Evolutionary conservation across 2,797 vertebrate genomes (phyloP).

Genomic region (Coendou prehensilis): DNA sequence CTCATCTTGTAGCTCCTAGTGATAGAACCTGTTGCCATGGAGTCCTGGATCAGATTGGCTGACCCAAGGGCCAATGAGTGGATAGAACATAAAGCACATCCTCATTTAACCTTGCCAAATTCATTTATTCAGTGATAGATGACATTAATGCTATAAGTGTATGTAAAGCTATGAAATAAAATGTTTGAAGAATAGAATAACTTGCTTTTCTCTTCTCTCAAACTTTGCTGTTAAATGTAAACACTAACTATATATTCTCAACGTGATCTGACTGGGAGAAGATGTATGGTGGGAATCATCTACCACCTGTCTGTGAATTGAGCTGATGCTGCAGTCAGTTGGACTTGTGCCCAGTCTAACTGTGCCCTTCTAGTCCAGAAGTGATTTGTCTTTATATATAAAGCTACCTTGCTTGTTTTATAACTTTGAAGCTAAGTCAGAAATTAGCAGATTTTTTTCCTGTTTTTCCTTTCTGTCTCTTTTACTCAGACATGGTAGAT

Average conservation of each 20-base stretch:
- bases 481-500: slow-evolving; percentile 54
- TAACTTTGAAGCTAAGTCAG: slow-evolving; percentile 60
- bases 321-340: slow-evolving; percentile 32
- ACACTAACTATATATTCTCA: slow-evolving; percentile 48
- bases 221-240: slow-evolving; percentile 59
- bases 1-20: slow-evolving; percentile 92
- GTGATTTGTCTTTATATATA: slow-evolving; percentile 51
- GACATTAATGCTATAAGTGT: slow-evolving; percentile 54
- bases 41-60: slow-evolving; percentile 93
- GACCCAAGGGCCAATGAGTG: slow-evolving; percentile 92
- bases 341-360: slow-evolving; percentile 48
- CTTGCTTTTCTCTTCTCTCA: neutral
- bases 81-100: slow-evolving; percentile 82
- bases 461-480: neutral
- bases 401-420: slow-evolving; percentile 50
- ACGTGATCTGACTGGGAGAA: slow-evolving; percentile 40
- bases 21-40: slow-evolving; percentile 97
- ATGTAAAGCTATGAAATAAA: slow-evolving; percentile 63
- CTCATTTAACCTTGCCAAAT: slow-evolving; percentile 84
- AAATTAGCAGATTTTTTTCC: slow-evolving; percentile 58
- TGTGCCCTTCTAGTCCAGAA: neutral
- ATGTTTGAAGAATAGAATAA: slow-evolving; percentile 10
- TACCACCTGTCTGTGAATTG: slow-evolving; percentile 40
- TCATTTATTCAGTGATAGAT: slow-evolving; percentile 63
- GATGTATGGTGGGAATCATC: neutral